Percentiles rank a stretch among this genome's conserved stretches.
phyloP scores from a whole-genome alignment of 2,113 vertebrate genomes.

The Nematolebias whitei region DNA sequence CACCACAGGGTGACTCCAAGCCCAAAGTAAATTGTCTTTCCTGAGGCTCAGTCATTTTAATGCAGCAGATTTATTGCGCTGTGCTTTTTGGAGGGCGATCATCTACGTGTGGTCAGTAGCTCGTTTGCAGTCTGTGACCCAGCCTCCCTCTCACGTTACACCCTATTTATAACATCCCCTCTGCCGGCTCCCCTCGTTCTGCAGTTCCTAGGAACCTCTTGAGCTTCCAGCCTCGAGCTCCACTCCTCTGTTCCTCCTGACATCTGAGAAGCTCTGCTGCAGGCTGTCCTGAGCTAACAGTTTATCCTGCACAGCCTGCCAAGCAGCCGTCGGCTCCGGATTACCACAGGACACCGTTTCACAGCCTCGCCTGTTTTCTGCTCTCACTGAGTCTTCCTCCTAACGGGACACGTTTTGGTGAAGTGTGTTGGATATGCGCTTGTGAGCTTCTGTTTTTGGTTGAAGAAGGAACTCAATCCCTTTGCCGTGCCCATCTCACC shows the following conservation, averaged over 20 bases:
- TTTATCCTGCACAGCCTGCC: constrained; percentile 83
- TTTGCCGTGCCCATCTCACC: constrained; percentile 34
- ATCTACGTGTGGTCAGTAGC: constrained; percentile 90
- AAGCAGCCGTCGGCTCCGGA: constrained; percentile 83
- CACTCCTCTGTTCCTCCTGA: constrained; percentile 83
- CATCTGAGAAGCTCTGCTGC: constrained; percentile 85
- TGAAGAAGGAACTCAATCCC: constrained; percentile 33
- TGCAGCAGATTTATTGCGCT: constrained; percentile 76
- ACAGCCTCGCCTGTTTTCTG: constrained; percentile 32
- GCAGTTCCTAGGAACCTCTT: constrained; percentile 91
- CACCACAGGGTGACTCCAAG: constrained; percentile 66
- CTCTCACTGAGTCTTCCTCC: constrained; percentile 51
- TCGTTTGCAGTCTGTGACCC: constrained; percentile 86
- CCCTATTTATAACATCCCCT: constrained; percentile 98
- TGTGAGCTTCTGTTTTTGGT: constrained; percentile 42
- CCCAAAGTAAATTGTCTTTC: constrained; percentile 72
- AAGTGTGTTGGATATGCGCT: constrained; percentile 62
- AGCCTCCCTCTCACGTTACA: constrained; percentile 99
- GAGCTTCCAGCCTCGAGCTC: constrained; percentile 82
- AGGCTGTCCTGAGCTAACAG: constrained; percentile 81
- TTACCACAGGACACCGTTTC: constrained; percentile 78
- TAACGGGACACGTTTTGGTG: constrained; percentile 50
- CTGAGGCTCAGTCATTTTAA: constrained; percentile 75
- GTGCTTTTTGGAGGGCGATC: constrained; percentile 85
- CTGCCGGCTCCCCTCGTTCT: constrained; percentile 86